Evolutionary conservation across 1,140 invertebrate genomes (phyloP).

Genomic region (Eriosoma lanigerum): DNA sequence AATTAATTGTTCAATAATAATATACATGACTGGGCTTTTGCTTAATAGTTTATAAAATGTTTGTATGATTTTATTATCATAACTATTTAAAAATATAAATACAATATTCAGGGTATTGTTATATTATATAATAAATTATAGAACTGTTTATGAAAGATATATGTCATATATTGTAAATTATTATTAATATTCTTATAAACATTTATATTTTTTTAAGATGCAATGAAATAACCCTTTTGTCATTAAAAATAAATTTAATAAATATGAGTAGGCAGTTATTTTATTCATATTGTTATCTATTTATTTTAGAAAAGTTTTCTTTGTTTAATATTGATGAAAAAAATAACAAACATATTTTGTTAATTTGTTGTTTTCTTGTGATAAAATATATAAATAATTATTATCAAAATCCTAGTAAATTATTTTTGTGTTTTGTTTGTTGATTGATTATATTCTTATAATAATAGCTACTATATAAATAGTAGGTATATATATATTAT

Average conservation of each 20-base stretch:
- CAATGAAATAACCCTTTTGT: not conserved
- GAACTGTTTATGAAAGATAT: too few species aligned
- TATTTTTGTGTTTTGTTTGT: not conserved
- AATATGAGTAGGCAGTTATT: not conserved
- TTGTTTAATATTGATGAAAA: not conserved
- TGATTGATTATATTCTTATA: too few species aligned
- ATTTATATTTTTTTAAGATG: not conserved
- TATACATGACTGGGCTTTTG: not conserved
- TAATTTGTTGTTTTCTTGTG: slow-evolving; percentile 23
- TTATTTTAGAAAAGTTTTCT: not conserved
- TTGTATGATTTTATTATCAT: not conserved
- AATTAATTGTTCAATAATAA: too few species aligned
- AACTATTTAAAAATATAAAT: not conserved
- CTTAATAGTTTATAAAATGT: not conserved
- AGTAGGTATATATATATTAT: too few species aligned
- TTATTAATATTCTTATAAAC: not conserved
- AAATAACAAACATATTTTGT: slow-evolving; percentile 16
- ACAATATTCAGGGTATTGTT: not conserved
- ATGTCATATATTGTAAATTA: not conserved
- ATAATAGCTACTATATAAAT: too few species aligned
- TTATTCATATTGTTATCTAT: slow-evolving; percentile 26
- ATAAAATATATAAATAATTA: slow-evolving; percentile 11
- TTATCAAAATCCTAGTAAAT: slow-evolving; percentile 15
- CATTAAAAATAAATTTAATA: not conserved
- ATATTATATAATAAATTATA: too few species aligned